Conservation (phyloP, 2,113 vertebrate genomes). For the Coreoperca whiteheadi region DNA sequence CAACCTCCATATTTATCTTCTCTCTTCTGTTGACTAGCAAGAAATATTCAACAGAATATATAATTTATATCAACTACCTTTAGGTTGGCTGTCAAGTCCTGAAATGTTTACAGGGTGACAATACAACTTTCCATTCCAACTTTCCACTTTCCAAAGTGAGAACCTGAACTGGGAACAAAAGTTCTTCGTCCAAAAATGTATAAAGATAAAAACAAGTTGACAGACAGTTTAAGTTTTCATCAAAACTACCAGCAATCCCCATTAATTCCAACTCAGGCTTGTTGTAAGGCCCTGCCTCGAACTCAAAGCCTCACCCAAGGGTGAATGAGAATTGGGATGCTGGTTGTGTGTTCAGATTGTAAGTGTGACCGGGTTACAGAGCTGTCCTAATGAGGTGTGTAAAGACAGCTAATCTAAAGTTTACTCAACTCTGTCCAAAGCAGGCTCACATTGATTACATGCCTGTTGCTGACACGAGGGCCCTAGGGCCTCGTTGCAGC, state of each 20-base stretch:
- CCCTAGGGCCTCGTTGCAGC: constrained; percentile 26
- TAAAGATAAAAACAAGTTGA: neutral
- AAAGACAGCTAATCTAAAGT: constrained; percentile 74
- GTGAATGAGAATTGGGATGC: constrained; percentile 4
- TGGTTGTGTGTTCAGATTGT: constrained; percentile 19
- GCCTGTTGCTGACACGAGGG: constrained; percentile 52
- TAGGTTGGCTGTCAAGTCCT: neutral
- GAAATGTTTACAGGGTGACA: neutral
- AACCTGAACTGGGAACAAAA: neutral
- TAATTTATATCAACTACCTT: neutral
- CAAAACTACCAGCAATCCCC: neutral
- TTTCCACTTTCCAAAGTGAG: neutral
- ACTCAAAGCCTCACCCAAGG: constrained; percentile 5
- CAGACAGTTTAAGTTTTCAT: neutral
- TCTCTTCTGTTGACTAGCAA: neutral
- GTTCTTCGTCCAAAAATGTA: neutral
- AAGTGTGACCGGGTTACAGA: constrained; percentile 34
- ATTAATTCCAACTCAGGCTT: constrained; percentile 1
- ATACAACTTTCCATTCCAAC: neutral
- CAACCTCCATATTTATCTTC: neutral
- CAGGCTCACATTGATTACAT: constrained; percentile 61
- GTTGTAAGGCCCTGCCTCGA: neutral
- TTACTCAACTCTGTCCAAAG: constrained; percentile 65
- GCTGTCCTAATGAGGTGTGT: constrained; percentile 73
- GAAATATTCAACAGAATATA: neutral